phyloP scores from a whole-genome alignment of 2,113 vertebrate species.

The Eulacestoma nigropectus region DNA sequence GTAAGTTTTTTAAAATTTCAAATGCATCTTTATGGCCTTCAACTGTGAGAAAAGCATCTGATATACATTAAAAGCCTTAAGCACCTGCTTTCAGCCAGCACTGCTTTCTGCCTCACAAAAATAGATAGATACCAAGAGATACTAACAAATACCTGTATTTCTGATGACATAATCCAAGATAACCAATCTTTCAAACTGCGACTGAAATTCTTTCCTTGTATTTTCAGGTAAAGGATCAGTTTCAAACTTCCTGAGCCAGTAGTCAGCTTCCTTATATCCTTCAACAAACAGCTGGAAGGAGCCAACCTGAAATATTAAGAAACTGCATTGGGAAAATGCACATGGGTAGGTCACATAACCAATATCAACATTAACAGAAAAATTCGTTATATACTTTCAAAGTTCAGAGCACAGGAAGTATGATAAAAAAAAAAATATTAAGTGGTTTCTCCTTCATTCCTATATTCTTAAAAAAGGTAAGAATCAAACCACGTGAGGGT shows the following conservation, averaged over 20 bases:
- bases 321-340: slow-evolving; percentile 23
- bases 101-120: not conserved
- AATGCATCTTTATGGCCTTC: not conserved
- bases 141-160: slow-evolving; percentile 84
- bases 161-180: slow-evolving; percentile 95
- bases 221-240: slow-evolving; percentile 95
- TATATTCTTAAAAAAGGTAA: not conserved
- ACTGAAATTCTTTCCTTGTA: slow-evolving; percentile 94
- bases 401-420: not conserved
- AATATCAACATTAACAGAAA: not conserved
- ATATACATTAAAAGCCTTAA: not conserved
- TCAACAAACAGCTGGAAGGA: slow-evolving; percentile 98
- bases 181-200: slow-evolving; percentile 93
- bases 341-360: not conserved
- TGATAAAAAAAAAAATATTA: not conserved
- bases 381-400: not conserved
- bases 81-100: not conserved
- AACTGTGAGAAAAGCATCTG: not conserved
- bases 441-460: not conserved
- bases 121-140: not conserved
- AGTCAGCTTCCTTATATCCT: slow-evolving; percentile 92
- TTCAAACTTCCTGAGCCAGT: slow-evolving; percentile 96
- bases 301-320: slow-evolving; percentile 83
- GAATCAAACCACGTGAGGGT: not conserved
- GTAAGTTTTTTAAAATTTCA: not conserved